phyloP scores from a whole-genome alignment of 2,113 vertebrate species.

The Tenebrosternarchus preto region DNA sequence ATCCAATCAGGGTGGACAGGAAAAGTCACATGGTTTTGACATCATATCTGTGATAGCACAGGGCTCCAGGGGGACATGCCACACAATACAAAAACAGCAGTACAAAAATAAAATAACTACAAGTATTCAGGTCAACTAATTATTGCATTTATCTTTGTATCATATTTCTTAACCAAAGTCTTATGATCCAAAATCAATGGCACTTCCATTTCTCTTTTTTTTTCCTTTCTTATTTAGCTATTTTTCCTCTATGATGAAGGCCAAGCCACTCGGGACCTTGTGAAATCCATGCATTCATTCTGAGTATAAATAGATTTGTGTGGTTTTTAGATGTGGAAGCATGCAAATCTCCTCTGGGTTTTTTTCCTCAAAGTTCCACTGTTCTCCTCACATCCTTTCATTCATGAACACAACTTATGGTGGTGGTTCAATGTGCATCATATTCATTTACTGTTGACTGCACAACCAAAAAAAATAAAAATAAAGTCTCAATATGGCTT shows the following conservation, averaged over 20 bases:
- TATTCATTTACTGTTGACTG: slow-evolving; percentile 36
- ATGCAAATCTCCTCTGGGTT: slow-evolving; percentile 65
- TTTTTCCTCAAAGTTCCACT: slow-evolving; percentile 1
- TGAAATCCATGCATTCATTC: slow-evolving; percentile 79
- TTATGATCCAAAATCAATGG: slow-evolving; percentile 59
- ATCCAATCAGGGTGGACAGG: slow-evolving; percentile 45
- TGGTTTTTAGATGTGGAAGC: slow-evolving; percentile 78
- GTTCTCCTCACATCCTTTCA: slow-evolving; percentile 59
- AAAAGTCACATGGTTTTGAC: slow-evolving; percentile 53
- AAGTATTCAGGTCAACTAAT: slow-evolving; percentile 69
- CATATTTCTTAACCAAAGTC: slow-evolving; percentile 52
- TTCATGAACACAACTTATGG: slow-evolving; percentile 1
- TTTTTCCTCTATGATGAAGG: slow-evolving; percentile 42
- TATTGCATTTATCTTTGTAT: slow-evolving; percentile 80
- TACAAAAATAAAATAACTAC: slow-evolving; percentile 65
- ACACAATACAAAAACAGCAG: slow-evolving; percentile 55
- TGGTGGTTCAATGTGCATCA: slow-evolving; percentile 57
- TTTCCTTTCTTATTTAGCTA: slow-evolving; percentile 48
- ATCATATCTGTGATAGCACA: slow-evolving; percentile 53
- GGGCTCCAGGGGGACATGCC: slow-evolving; percentile 53
- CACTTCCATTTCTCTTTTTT: slow-evolving; percentile 49
- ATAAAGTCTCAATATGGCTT: slow-evolving; percentile 98
- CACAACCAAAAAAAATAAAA: slow-evolving; percentile 66
- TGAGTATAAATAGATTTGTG: slow-evolving; percentile 77
- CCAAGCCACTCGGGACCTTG: slow-evolving; percentile 63